phyloP scores from a whole-genome alignment of 2,888 invertebrate species.

The Apotomis betuletana region DNA sequence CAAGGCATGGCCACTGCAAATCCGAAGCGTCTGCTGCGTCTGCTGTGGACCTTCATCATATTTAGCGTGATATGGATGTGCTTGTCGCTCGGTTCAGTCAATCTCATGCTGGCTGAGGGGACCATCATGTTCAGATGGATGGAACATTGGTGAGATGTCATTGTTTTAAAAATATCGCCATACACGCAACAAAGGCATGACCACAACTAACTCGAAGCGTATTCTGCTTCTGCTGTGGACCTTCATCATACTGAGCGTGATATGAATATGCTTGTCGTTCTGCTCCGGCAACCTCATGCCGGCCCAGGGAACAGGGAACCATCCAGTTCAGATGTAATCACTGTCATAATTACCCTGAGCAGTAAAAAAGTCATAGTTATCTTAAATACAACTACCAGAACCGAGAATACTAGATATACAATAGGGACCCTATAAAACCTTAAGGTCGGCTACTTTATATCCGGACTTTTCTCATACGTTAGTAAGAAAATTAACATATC shows the following conservation, averaged over 20 bases:
- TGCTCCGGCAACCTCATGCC: conserved; percentile 86
- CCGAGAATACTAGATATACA: too few species aligned
- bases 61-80: conserved; percentile 88
- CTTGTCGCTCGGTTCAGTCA: conserved; percentile 86
- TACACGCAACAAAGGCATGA: conserved; percentile 71
- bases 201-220: conserved; percentile 85
- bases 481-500: neutral
- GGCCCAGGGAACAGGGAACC: conserved; percentile 83
- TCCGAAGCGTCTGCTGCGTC: conserved; percentile 87
- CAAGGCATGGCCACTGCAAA: conserved; percentile 84
- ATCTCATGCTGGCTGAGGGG: conserved; percentile 85
- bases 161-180: neutral
- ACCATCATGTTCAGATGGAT: conserved; percentile 86
- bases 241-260: conserved; percentile 86
- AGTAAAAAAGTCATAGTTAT: too few species aligned
- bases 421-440: too few species aligned
- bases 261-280: conserved; percentile 88
- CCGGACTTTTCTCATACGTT: too few species aligned
- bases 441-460: too few species aligned
- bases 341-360: too few species aligned
- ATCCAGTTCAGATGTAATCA: conserved; percentile 84
- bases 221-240: conserved; percentile 89
- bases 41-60: conserved; percentile 88
- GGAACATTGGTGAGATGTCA: conserved; percentile 75
- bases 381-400: too few species aligned